Conservation (phyloP, 2,113 vertebrate genomes). For the Chaetodon trifascialis region DNA sequence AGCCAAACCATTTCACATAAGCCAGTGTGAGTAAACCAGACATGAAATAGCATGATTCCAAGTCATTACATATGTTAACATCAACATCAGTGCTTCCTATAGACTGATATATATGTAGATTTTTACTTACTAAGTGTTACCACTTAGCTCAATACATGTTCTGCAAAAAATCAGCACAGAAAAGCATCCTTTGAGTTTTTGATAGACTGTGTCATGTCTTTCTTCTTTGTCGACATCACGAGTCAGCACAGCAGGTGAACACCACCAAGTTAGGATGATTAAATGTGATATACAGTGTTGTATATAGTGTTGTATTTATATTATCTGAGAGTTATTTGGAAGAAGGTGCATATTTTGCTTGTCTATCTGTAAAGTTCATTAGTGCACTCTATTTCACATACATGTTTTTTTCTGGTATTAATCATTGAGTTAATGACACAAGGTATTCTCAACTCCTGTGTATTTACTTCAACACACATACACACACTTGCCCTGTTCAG, state of each 20-base stretch:
- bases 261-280: too few relatives aligned
- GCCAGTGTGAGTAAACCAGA: background rate
- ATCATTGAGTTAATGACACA: background rate
- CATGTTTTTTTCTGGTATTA: background rate
- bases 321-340: background rate
- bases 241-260: too few relatives aligned
- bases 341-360: background rate
- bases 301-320: too few relatives aligned
- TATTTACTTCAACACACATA: background rate
- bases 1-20: background rate
- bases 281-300: too few relatives aligned
- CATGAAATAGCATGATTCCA: background rate
- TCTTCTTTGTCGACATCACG: too few relatives aligned
- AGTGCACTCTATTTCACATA: background rate
- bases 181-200: too few relatives aligned
- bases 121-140: background rate
- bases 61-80: background rate
- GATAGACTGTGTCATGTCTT: too few relatives aligned
- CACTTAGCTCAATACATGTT: too few relatives aligned
- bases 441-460: background rate
- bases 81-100: background rate
- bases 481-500: constrained; percentile 67
- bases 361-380: background rate
- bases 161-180: too few relatives aligned
- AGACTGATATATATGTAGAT: background rate